phyloP scores from a whole-genome alignment of 2,888 invertebrate genomes.

The Quadriops clusia region DNA sequence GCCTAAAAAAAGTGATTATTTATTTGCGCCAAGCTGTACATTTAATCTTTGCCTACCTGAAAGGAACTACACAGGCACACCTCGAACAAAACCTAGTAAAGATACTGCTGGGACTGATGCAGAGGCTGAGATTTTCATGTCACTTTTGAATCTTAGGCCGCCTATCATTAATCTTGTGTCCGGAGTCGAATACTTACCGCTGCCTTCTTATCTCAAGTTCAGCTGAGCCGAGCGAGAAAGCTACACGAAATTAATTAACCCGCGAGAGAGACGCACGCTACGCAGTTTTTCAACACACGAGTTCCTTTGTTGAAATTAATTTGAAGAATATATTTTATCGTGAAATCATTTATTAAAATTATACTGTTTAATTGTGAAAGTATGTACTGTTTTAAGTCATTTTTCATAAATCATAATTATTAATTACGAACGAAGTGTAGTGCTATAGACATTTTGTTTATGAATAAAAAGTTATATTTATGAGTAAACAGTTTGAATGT shows the following conservation, averaged over 20 bases:
- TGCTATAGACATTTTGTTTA: no score
- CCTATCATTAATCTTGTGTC: conserved; percentile 38
- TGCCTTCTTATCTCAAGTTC: conserved; percentile 19
- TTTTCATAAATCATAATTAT: no score
- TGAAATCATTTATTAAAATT: no score
- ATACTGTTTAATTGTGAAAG: no score
- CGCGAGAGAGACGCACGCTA: conserved; percentile 13
- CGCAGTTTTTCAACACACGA: no score
- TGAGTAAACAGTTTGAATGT: no score
- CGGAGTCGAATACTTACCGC: conserved; percentile 19
- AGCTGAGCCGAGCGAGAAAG: conserved; percentile 16
- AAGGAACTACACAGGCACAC: conserved; percentile 23
- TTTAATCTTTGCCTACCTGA: conserved; percentile 20
- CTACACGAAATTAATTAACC: conserved; percentile 17
- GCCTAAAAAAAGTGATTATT: conserved; percentile 6
- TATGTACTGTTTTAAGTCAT: no score
- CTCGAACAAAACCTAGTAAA: conserved; percentile 33
- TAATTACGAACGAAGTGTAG: no score
- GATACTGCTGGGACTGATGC: conserved; percentile 33
- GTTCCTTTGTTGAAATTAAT: no score
- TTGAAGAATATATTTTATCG: no score
- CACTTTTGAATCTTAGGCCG: conserved; percentile 38
- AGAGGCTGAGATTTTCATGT: conserved; percentile 39
- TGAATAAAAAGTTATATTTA: no score
- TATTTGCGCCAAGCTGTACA: conserved; percentile 12